Conservation (phyloP, 1,140 invertebrate genomes). For the Babylonia areolata region DNA sequence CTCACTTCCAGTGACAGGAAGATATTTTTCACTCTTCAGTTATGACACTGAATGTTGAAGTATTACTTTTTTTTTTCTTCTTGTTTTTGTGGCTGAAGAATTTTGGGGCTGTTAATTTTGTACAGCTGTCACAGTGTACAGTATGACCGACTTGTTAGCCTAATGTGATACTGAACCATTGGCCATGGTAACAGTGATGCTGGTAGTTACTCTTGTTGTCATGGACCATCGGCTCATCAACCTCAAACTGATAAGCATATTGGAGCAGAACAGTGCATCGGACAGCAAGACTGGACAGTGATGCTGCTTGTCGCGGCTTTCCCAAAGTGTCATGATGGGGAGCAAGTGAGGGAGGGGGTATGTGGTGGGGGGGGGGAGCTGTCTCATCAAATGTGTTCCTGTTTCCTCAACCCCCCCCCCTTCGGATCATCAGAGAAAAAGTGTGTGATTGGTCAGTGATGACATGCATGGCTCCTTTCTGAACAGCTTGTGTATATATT, state of each 20-base stretch:
- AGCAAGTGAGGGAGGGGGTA: too few species aligned
- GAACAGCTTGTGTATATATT: neutral
- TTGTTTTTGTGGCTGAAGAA: neutral
- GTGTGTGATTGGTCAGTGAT: neutral
- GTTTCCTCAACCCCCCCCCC: neutral
- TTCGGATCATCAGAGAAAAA: neutral
- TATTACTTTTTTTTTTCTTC: neutral
- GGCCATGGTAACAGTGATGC: neutral
- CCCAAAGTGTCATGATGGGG: neutral
- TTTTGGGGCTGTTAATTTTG: neutral
- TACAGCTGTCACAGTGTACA: neutral
- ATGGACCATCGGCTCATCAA: neutral
- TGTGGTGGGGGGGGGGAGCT: too few species aligned
- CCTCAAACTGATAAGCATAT: neutral
- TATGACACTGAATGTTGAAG: conserved; percentile 3
- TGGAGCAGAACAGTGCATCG: neutral
- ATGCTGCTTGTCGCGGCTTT: neutral
- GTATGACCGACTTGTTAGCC: neutral
- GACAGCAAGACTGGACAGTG: neutral
- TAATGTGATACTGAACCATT: neutral
- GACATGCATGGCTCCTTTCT: neutral
- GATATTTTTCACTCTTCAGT: neutral
- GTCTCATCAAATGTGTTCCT: neutral
- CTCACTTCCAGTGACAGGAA: conserved; percentile 1
- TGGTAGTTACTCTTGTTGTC: neutral